Evolutionary conservation across 2,113 vertebrate genomes (phyloP), one percentile per base, ranked within the genome.

Genomic region (Cricetomys ansorgei): DNA sequence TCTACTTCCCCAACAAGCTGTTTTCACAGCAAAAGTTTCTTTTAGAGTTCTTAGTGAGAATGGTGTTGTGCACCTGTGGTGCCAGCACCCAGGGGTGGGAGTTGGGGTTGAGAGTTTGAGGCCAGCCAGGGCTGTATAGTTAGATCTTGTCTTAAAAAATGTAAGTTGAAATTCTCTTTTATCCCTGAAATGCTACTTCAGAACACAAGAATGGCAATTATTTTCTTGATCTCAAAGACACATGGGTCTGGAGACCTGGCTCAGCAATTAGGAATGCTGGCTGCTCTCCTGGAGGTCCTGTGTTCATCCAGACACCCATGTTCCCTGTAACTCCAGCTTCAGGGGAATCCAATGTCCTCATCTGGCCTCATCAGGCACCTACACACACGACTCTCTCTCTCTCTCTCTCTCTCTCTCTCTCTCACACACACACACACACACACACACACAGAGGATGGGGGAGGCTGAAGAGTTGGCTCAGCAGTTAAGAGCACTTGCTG

Each of bases 1-100:
- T 16, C 0, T 9, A 59, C 19, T 59, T 5, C 11, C 59, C 50
- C 29, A 21, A 13, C 4, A 7, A 27, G 13, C 11, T 40, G 37
- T 62, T 50, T 34, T 88, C 8, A 43, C 0, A 27, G 12, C 7
- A 43, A 13, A 57, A 45, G 8, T n/a, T 57, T 76, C 13, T 75
- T 53, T 45, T n/a, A 5, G 77, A 50, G 88, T 13, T 73, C 70
- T 73, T 73, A 48, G 59, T 31, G 27, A n/a, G 25, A 3, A 1
- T 84, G 79, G 80, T 13, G 8, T 43, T 59, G 15, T 59, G 12
- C 55, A 25, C 21, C 55, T 62, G 27, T 21, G n/a, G 55, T 43
- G 27, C 27, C 16, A 50, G 83, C 62, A 31, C 55, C 29, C 0
- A 1, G 27, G 53, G 29, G 40, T 3, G n/a, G 11, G 55, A 40